Conservation (phyloP, 2,888 invertebrate species). For the Amblyteles armatorius region DNA sequence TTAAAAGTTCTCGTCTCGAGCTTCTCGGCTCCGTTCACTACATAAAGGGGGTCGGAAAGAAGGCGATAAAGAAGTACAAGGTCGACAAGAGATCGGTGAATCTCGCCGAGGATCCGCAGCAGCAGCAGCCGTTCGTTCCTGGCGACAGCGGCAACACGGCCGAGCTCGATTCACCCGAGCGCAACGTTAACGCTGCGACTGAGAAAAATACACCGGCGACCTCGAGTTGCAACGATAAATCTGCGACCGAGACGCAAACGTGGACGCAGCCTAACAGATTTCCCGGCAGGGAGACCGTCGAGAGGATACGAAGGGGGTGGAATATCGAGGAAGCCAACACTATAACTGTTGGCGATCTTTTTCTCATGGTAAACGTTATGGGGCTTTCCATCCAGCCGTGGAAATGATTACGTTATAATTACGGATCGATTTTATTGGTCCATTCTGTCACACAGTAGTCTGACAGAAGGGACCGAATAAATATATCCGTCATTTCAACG, state of each 20-base stretch:
- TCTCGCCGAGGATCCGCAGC: conserved; percentile 72
- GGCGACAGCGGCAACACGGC: conserved; percentile 87
- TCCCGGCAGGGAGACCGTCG: conserved; percentile 84
- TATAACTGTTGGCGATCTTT: conserved; percentile 95
- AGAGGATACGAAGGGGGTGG: conserved; percentile 89
- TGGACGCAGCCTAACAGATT: conserved; percentile 77
- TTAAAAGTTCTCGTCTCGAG: conserved; percentile 85
- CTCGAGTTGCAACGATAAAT: conserved; percentile 40
- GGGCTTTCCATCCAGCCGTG: too few relatives aligned
- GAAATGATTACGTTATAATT: too few relatives aligned
- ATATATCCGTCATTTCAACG: too few relatives aligned
- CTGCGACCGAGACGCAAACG: conserved; percentile 27
- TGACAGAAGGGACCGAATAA: too few relatives aligned
- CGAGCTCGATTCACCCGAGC: conserved; percentile 83
- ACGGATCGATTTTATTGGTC: too few relatives aligned
- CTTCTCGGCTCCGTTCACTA: conserved; percentile 83
- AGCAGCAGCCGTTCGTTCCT: conserved; percentile 67
- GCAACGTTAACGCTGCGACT: conserved; percentile 82
- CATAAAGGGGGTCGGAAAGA: conserved; percentile 82
- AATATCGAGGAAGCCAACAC: conserved; percentile 91
- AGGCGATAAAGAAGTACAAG: conserved; percentile 82
- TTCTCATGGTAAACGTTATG: conserved; percentile 88
- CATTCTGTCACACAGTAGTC: too few relatives aligned
- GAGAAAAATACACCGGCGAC: conserved; percentile 79
- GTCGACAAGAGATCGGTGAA: conserved; percentile 81